Evolutionary conservation across 30 jellyfish, hydroid and myxozoan genomes (phyloP), one percentile per base, ranked within the genome.

Genomic region (Catostylus mosaicus): DNA sequence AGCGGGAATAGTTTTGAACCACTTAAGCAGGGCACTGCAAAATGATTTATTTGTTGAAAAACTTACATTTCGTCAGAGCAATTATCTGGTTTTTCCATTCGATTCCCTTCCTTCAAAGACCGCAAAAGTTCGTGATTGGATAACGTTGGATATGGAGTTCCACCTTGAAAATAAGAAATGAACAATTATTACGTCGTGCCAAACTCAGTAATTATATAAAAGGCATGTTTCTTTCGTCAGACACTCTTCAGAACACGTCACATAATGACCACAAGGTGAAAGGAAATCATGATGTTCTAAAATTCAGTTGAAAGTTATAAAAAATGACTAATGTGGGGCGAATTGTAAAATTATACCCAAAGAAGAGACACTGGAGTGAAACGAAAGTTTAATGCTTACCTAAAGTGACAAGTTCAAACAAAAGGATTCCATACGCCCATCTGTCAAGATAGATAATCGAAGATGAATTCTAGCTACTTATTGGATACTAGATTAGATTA

Each of bases 401-500:
- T 30, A 88, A 82, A 26, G 96, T 88, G 12, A 70, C 96, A 24
- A 88, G 47, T 64, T 88, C 96, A 64, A 88, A 78, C 57, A 88
- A 43, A 34, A 88, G 83, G 32, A 88, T 93, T 20, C 96, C 96
- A 79, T 29, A 88, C n/a, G 96, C 67, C 96, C 96, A 88, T 33
- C 96, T 87, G 77, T 18, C 36, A 85, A 88, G 30, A 34, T 5
- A 40, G n/a, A n/a, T n/a, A n/a, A n/a, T n/a, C n/a, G n/a, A n/a
- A n/a, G n/a, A n/a, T n/a, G n/a, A n/a, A n/a, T n/a, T n/a, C n/a
- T n/a, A n/a, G n/a, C n/a, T n/a, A n/a, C n/a, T n/a, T n/a, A n/a
- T n/a, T n/a, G n/a, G n/a, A n/a, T n/a, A n/a, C n/a, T n/a, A n/a
- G n/a, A n/a, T n/a, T n/a, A n/a, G n/a, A n/a, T n/a, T n/a, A n/a